Evolutionary conservation across 2,113 vertebrate genomes (phyloP), one percentile per base, ranked within the genome.

Genomic region (Pomatorhinus ruficollis): DNA sequence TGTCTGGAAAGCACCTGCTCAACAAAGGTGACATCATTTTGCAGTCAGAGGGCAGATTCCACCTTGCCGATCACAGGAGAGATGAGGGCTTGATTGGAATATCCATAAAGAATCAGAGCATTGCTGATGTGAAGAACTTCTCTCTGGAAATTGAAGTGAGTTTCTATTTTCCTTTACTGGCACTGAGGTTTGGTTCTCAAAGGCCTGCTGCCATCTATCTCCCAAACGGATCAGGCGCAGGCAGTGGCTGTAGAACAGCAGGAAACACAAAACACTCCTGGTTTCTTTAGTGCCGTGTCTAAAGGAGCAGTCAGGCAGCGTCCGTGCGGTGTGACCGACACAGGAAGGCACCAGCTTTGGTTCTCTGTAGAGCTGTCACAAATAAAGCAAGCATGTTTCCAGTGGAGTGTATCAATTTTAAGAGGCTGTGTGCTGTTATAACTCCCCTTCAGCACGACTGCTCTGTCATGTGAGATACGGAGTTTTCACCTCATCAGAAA

Each of bases 1-100:
- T 98, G 93, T 98, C 98, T 69, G 99, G 99, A 80, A 97, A 97
- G 75, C 98, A 99, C 93, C 97, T 97, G 39, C 72, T 98, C 74
- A 98, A 97, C 95, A 97, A 97, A 47, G 98, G 97, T 59, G 97
- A 98, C 85, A 70, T 90, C 2, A 61, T 99, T 90, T 87, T 99
- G 69, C 98, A 97, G 49, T 98, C 98, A n/a, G 97, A 97, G 90
- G 98, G 97, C 70, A 98, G 95, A 42, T 69, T 99, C 64, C 97
- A 97, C 5, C 92, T 98, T 49, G 90, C 93, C 65, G 83, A 78
- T 49, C 23, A 30, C 9, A 71, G 59, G 23, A 83, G 40, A 74
- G 59, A 30, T 96, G 98, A 89, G 84, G 94, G 40, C 45, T 44
- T 90, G 20, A 72, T 99, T 85, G 97, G 91, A 39, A 40, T 99